phyloP scores from a whole-genome alignment of 2,888 invertebrate genomes.

The Catocala nupta region DNA sequence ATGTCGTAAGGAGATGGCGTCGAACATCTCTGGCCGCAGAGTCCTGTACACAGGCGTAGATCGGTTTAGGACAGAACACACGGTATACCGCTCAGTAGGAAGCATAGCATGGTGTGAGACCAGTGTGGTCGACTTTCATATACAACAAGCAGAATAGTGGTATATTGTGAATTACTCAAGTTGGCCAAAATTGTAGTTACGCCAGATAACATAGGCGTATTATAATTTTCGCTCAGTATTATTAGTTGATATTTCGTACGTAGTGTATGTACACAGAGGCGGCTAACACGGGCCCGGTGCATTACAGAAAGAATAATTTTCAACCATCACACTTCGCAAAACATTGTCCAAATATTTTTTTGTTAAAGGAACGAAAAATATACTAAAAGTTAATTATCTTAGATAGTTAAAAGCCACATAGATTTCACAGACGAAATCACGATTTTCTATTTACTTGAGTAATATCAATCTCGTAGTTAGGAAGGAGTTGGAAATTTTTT shows the following conservation, averaged over 20 bases:
- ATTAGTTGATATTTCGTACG: constrained; percentile 73
- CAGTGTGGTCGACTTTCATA: constrained; percentile 51
- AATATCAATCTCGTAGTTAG: constrained; percentile 81
- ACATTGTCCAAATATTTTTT: constrained; percentile 40
- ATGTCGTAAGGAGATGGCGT: constrained; percentile 9
- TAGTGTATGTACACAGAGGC: constrained; percentile 62
- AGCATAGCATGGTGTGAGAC: constrained; percentile 34
- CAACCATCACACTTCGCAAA: constrained; percentile 56
- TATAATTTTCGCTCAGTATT: constrained; percentile 83
- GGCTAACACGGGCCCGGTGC: constrained; percentile 76
- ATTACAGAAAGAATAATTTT: constrained; percentile 56
- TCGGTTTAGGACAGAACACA: too few relatives aligned
- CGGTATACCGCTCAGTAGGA: neutral
- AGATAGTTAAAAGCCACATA: constrained; percentile 69
- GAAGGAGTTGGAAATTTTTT: constrained; percentile 75
- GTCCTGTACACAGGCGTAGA: too few relatives aligned
- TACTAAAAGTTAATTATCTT: constrained; percentile 46
- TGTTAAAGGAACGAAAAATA: constrained; percentile 42
- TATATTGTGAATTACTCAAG: constrained; percentile 75
- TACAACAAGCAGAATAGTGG: constrained; percentile 38
- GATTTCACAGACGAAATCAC: constrained; percentile 77
- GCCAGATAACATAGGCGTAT: constrained; percentile 72
- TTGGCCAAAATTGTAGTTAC: constrained; percentile 83
- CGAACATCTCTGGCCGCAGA: too few relatives aligned
- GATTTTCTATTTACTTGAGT: constrained; percentile 77